Base-by-base conservation (phyloP, 2,797 vertebrate species). In the Pangasius sanitwongsei region DNA sequence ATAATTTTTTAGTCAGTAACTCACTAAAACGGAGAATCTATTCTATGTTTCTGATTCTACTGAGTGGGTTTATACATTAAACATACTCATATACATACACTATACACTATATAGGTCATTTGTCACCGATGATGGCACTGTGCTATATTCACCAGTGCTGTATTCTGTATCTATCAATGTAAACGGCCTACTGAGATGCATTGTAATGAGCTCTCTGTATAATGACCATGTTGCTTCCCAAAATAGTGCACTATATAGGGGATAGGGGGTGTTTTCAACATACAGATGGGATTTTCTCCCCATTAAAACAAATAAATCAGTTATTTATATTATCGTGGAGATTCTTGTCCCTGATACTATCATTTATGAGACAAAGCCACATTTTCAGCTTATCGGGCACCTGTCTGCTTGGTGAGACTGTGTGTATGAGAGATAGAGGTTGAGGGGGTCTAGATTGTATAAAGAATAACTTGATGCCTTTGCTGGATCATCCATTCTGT, bases 251-350 rank as follows among this genome's bases (percentile, higher is more conserved):
- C 67, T 67, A 61, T 53, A 70, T 23, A n/a, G 48, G 4, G 3
- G 28, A 67, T 67, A 85, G n/a, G 67, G 18, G 57, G 2, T 57
- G 9, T 31, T 55, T 85, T 25, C 28, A 28, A 50, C 28, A 31
- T 72, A 50, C 6, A 55, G n/a, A 23, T 75, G 59, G 87, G 91
- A 93, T 93, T 93, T 92, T 92, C 93, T 94, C 93, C 94, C 95
- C 94, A 95, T 96, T 95, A 93, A 89, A 93, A 91, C 89, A 96
- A 95, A 95, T 94, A 96, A 96, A 96, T 92, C 91, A 93, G 89
- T 90, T 91, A 94, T 95, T 95, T 95, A 93, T 95, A 94, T 95
- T 94, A 92, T 94, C 90, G 92, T 37, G n/a, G 91, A 94, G 94
- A 92, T 86, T 87, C 91, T 83, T 67, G 93, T 89, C 89, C 91